Percentiles rank a stretch among this genome's conserved stretches.
Conservation (phyloP, 2,888 invertebrate genomes). For the Ethmia dodecea region DNA sequence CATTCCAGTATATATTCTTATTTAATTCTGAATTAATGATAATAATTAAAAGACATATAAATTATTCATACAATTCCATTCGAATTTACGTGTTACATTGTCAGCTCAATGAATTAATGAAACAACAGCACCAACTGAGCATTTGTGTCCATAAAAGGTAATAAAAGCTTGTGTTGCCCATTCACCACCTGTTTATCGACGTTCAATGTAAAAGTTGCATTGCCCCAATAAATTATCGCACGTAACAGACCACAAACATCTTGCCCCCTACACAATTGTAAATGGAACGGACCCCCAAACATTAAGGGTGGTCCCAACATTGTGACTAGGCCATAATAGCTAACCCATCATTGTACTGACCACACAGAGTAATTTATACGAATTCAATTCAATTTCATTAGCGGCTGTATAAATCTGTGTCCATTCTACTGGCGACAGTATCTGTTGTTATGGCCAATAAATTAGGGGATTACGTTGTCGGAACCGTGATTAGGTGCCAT, state of each 20-base stretch:
- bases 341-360: conserved; percentile 46
- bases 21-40: no score
- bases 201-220: conserved; percentile 22
- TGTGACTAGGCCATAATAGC: conserved; percentile 52
- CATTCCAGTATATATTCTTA: no score
- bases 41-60: no score
- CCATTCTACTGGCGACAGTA: conserved; percentile 59
- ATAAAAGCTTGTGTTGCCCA: conserved; percentile 24
- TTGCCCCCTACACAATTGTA: conserved; percentile 33
- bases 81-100: no score
- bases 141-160: no score
- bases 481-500: conserved; percentile 62
- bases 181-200: conserved; percentile 22
- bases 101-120: no score
- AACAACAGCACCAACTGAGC: no score
- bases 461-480: conserved; percentile 72
- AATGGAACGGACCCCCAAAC: conserved; percentile 33
- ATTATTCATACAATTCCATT: no score
- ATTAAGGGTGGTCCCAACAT: conserved; percentile 58
- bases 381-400: conserved; percentile 72
- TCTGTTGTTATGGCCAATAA: conserved; percentile 65
- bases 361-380: conserved; percentile 57
- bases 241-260: conserved; percentile 31
- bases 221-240: conserved; percentile 38
- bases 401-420: conserved; percentile 47